Conservation (phyloP, 2,888 invertebrate genomes). For the Limenitis camilla region DNA sequence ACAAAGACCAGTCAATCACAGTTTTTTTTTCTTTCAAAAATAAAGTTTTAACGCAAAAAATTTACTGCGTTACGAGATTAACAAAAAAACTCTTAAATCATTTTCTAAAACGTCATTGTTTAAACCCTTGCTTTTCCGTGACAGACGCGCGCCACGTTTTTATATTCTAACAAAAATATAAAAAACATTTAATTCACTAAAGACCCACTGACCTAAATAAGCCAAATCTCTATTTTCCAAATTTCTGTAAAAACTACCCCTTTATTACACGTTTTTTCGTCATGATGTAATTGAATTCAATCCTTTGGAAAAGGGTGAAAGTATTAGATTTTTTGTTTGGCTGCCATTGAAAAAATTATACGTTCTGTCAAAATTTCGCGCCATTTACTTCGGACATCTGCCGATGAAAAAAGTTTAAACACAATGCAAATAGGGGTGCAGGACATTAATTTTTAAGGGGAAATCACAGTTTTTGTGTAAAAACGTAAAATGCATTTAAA, state of each 20-base stretch:
- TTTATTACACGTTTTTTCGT: slow-evolving; percentile 50
- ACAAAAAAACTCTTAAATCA: slow-evolving; percentile 62
- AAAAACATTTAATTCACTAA: slow-evolving; percentile 56
- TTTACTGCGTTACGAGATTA: slow-evolving; percentile 50
- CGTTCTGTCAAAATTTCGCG: slow-evolving; percentile 72
- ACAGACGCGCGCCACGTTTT: slow-evolving; percentile 63
- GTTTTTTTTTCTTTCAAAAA: slow-evolving; percentile 38
- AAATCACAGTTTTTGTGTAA: slow-evolving; percentile 60
- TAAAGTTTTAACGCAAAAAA: slow-evolving; percentile 40
- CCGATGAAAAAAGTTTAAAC: slow-evolving; percentile 56
- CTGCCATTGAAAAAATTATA: slow-evolving; percentile 66
- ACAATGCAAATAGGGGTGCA: slow-evolving; percentile 71
- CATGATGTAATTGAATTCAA: slow-evolving; percentile 64
- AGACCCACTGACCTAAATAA: slow-evolving; percentile 67
- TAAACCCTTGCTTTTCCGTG: slow-evolving; percentile 65
- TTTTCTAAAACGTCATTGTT: slow-evolving; percentile 64
- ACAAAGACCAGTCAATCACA: slow-evolving; percentile 56
- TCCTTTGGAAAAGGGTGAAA: slow-evolving; percentile 73
- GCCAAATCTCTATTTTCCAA: slow-evolving; percentile 50
- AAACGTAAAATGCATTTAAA: slow-evolving; percentile 69
- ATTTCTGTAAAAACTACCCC: slow-evolving; percentile 60
- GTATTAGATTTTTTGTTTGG: slow-evolving; percentile 45
- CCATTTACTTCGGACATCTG: slow-evolving; percentile 71
- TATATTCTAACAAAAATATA: slow-evolving; percentile 33
- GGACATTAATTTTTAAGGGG: slow-evolving; percentile 70